Conservation (phyloP, 2,797 vertebrate genomes). For the Platalea minor region DNA sequence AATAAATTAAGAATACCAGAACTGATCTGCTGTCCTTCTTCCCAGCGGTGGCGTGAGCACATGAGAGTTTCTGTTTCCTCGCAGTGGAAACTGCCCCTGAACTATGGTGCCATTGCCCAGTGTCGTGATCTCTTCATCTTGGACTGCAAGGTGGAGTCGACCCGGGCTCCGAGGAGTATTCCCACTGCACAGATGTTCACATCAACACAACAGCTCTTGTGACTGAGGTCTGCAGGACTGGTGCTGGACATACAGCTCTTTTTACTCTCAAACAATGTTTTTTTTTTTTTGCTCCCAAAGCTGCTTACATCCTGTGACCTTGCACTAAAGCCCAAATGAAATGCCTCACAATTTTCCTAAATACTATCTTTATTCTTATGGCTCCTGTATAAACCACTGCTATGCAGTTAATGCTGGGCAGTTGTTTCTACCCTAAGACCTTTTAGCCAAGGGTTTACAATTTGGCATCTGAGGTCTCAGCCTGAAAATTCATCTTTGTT, state of each 20-base stretch:
- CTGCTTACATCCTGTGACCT: background rate
- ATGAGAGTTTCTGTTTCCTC: background rate
- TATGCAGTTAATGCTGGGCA: constrained; percentile 23
- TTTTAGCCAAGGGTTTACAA: constrained; percentile 42
- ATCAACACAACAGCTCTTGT: background rate
- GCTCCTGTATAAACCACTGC: constrained; percentile 48
- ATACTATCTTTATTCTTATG: background rate
- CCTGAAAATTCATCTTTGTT: constrained; percentile 35
- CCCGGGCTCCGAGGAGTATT: background rate
- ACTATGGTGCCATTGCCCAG: background rate
- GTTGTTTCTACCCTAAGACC: background rate
- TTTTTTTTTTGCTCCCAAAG: background rate
- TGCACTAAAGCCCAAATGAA: background rate
- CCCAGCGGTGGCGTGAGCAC: background rate
- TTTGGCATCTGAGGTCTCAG: constrained; percentile 37
- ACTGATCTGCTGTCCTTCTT: background rate
- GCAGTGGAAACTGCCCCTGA: background rate
- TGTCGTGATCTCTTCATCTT: background rate
- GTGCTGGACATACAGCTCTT: background rate
- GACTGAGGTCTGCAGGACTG: background rate
- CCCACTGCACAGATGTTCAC: background rate
- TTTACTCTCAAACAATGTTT: background rate
- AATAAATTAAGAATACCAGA: background rate
- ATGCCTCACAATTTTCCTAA: background rate
- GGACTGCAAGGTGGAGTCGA: background rate